phyloP scores from a whole-genome alignment of 2,888 invertebrate genomes.

The Mesorhabditis sp. region DNA sequence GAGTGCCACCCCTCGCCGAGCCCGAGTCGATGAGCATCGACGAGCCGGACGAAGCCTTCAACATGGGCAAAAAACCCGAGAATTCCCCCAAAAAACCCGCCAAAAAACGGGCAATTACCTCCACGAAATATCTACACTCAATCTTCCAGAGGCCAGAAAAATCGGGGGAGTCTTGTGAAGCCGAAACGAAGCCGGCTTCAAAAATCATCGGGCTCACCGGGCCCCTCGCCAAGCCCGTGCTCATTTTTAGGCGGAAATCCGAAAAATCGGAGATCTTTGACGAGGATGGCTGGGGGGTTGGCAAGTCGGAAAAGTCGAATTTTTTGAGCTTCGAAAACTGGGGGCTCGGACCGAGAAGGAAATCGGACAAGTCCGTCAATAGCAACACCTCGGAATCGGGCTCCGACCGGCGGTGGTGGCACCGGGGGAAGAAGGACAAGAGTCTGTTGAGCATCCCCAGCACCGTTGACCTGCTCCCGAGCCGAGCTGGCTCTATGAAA shows the following conservation, averaged over 20 bases:
- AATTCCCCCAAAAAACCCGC: conserved; percentile 20
- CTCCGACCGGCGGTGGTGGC: too few species aligned
- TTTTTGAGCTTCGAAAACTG: too few species aligned
- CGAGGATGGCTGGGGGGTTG: conserved; percentile 9
- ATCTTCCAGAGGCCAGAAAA: conserved; percentile 16
- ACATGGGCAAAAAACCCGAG: conserved; percentile 15
- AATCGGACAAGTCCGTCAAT: too few species aligned
- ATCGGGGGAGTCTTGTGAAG: conserved; percentile 16
- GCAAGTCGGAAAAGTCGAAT: too few species aligned
- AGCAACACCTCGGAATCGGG: too few species aligned
- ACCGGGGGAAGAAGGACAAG: too few species aligned
- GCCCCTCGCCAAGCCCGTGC: background rate
- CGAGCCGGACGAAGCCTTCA: conserved; percentile 11
- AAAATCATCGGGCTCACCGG: too few species aligned
- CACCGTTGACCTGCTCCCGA: background rate
- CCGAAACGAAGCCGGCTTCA: background rate
- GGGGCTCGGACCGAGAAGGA: too few species aligned
- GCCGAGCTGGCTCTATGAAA: background rate
- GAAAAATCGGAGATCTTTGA: conserved; percentile 16
- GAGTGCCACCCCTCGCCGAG: conserved; percentile 22
- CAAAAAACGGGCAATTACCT: conserved; percentile 16
- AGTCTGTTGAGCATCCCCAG: background rate
- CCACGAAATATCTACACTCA: conserved; percentile 21
- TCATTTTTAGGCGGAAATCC: conserved; percentile 10
- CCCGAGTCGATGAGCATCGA: conserved; percentile 21